Conservation (phyloP, 2,113 vertebrate genomes). For the Pterocles burchelli region DNA sequence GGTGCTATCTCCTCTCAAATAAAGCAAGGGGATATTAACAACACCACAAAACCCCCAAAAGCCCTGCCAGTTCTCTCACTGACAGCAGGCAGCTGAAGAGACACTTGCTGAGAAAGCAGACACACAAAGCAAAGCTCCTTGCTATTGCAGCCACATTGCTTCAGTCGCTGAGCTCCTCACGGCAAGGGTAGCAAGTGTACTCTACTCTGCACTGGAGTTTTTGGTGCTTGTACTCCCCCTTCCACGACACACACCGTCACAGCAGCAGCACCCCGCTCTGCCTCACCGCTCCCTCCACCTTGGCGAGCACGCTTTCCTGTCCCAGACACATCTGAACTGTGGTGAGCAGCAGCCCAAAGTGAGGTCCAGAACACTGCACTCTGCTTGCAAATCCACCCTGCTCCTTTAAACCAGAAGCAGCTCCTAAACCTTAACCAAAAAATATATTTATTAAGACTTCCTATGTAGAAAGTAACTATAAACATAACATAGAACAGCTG, state of each 20-base stretch:
- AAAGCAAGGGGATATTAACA: neutral
- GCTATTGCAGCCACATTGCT: neutral
- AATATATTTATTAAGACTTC: neutral
- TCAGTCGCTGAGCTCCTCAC: neutral
- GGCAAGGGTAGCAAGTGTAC: neutral
- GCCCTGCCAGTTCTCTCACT: accelerated
- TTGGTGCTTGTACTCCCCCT: neutral
- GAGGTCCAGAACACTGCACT: accelerated
- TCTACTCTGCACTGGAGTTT: neutral
- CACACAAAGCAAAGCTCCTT: neutral
- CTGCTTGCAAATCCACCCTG: neutral
- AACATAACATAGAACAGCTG: neutral
- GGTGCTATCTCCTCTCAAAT: neutral
- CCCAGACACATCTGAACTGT: neutral
- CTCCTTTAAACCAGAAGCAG: neutral
- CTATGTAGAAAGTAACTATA: neutral
- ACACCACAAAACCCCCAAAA: neutral
- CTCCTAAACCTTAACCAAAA: neutral
- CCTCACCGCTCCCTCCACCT: neutral
- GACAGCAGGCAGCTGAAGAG: neutral
- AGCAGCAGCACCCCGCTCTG: neutral
- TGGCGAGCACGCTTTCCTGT: neutral
- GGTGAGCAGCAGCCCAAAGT: neutral
- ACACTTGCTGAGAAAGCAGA: neutral
- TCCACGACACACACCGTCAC: neutral